Percentiles rank a stretch among this genome's conserved stretches.
phyloP scores from a whole-genome alignment of 2,113 vertebrate species.

The Erythrocercus mccallii region DNA sequence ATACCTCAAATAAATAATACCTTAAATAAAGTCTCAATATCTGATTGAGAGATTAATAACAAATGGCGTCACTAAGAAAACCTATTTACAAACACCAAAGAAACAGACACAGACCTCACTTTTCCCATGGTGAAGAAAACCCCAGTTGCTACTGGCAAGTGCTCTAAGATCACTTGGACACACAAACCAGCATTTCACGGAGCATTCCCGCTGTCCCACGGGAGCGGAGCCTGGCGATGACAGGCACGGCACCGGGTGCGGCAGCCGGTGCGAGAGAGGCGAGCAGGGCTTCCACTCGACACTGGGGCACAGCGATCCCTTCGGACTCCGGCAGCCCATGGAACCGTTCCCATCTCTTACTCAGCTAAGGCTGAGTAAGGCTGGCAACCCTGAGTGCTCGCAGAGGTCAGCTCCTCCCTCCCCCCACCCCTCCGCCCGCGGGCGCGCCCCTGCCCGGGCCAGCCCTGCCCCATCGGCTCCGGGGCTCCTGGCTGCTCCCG shows the following conservation, averaged over 20 bases:
- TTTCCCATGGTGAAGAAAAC: not conserved
- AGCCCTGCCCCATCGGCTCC: too few relatives aligned
- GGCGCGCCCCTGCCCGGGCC: not conserved
- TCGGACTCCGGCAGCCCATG: not conserved
- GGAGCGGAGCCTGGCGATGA: fast-evolving
- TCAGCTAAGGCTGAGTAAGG: not conserved
- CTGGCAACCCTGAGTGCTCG: not conserved
- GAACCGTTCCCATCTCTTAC: conserved; percentile 9
- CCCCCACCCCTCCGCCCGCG: not conserved
- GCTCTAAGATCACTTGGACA: not conserved
- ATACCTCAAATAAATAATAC: not conserved
- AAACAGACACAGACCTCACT: not conserved
- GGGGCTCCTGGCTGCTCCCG: too few relatives aligned
- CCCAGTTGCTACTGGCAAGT: fast-evolving
- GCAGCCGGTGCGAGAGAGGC: not conserved
- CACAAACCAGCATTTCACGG: fast-evolving
- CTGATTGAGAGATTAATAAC: not conserved
- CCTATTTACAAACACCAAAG: not conserved
- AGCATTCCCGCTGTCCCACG: fast-evolving
- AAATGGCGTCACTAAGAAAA: not conserved
- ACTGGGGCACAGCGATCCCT: not conserved
- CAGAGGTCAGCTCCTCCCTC: conserved; percentile 13
- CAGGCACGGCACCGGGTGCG: not conserved
- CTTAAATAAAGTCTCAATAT: not conserved
- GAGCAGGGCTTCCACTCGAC: not conserved